Conservation (phyloP, 1,140 invertebrate species). For the Phymorhynchus buccinoides region DNA sequence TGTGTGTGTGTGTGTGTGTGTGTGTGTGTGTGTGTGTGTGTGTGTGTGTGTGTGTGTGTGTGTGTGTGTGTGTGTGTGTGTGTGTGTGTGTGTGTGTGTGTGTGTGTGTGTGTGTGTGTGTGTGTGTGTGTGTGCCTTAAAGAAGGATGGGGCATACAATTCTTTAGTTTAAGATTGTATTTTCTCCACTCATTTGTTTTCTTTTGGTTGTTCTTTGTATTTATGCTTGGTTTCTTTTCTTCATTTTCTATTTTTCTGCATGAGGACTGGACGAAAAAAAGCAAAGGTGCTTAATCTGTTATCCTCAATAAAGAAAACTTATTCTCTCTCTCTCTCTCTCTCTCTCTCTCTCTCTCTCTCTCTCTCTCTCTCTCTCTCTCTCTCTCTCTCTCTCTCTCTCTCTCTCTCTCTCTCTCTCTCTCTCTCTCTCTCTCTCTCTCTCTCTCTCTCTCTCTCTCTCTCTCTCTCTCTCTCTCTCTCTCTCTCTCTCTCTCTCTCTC, state of each 20-base stretch:
- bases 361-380: not conserved
- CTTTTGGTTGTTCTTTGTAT: not conserved
- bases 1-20: conserved; percentile 8
- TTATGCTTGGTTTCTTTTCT: not conserved
- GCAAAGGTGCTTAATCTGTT: not conserved
- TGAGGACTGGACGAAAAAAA: not conserved
- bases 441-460: not conserved
- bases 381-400: not conserved
- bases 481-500: not conserved
- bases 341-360: not conserved
- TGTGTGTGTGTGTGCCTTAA: not conserved
- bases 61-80: conserved; percentile 23
- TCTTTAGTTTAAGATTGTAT: no score
- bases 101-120: not conserved
- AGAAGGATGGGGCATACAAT: no score
- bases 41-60: conserved; percentile 9
- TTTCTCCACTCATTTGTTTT: not conserved
- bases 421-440: not conserved
- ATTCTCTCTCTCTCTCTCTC: not conserved
- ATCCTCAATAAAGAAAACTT: not conserved
- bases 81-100: not conserved
- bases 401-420: not conserved
- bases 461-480: not conserved
- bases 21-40: not conserved
- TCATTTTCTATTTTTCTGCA: conserved; percentile 1